phyloP scores from a whole-genome alignment of 2,113 vertebrate genomes.

The Columba livia region DNA sequence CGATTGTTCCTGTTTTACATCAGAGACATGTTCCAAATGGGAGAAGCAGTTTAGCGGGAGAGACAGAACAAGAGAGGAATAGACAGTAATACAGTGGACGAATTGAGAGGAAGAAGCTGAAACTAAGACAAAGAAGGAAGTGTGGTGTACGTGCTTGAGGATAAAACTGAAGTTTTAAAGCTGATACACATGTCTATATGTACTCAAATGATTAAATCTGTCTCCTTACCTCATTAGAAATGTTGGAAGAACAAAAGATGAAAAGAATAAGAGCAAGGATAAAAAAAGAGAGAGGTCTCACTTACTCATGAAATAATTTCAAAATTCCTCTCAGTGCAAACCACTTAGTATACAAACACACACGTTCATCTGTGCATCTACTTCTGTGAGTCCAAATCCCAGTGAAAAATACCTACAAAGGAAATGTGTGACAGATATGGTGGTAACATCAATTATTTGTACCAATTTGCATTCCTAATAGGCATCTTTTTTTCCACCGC shows the following conservation, averaged over 20 bases:
- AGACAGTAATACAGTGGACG: background rate
- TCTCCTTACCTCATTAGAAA: background rate
- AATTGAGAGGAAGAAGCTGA: background rate
- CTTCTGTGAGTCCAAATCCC: background rate
- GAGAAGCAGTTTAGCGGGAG: background rate
- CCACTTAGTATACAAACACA: background rate
- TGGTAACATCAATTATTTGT: background rate
- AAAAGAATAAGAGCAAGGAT: background rate
- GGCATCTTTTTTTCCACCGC: background rate
- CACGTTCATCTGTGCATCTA: rapidly evolving
- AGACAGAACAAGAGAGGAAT: background rate
- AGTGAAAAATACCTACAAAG: background rate
- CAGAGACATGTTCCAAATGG: background rate
- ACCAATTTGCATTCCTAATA: background rate
- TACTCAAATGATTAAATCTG: background rate
- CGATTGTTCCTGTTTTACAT: background rate
- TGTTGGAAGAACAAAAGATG: background rate
- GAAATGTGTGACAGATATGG: background rate
- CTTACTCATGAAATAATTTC: background rate
- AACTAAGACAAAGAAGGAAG: background rate
- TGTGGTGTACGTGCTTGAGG: background rate
- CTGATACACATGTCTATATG: background rate
- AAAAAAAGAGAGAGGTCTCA: background rate
- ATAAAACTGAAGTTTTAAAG: background rate
- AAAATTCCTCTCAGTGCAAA: background rate